Evolutionary conservation across 1,140 invertebrate genomes (phyloP).

Genomic region (Plutomurus gul): DNA sequence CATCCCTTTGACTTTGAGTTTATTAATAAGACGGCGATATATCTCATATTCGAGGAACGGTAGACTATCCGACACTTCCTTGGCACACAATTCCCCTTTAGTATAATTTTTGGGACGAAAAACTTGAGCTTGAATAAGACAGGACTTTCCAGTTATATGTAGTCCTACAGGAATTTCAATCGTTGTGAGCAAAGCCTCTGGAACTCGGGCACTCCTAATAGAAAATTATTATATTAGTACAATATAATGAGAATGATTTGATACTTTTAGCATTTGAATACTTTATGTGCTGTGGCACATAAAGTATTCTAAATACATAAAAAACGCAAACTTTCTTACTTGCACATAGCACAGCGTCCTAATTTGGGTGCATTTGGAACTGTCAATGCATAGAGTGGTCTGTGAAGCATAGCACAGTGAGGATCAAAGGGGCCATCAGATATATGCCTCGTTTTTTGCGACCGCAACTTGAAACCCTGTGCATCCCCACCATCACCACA

Average conservation of each 20-base stretch:
- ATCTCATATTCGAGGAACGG: constrained; percentile 96
- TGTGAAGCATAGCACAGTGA: constrained; percentile 71
- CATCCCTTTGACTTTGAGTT: constrained; percentile 89
- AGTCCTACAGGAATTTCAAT: constrained; percentile 80
- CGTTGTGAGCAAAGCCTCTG: constrained; percentile 86
- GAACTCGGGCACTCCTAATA: constrained; percentile 76
- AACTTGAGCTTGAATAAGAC: constrained; percentile 77
- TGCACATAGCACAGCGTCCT: constrained; percentile 71
- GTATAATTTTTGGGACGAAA: constrained; percentile 77
- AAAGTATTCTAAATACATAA: too few species aligned
- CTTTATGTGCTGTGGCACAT: too few species aligned
- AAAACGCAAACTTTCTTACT: too few species aligned
- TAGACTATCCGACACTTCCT: constrained; percentile 89
- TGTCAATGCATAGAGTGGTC: constrained; percentile 74
- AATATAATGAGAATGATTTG: not conserved
- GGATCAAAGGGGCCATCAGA: constrained; percentile 32
- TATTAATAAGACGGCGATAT: constrained; percentile 87
- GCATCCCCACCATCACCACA: constrained; percentile 18
- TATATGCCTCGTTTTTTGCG: constrained; percentile 22
- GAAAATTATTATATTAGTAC: not conserved
- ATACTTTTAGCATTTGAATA: too few species aligned
- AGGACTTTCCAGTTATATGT: constrained; percentile 73
- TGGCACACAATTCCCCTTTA: constrained; percentile 83
- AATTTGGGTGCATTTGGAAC: constrained; percentile 73
- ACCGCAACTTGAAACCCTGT: constrained; percentile 11